phyloP scores from a whole-genome alignment of 2,888 invertebrate genomes.

The Hypercompe scribonia region DNA sequence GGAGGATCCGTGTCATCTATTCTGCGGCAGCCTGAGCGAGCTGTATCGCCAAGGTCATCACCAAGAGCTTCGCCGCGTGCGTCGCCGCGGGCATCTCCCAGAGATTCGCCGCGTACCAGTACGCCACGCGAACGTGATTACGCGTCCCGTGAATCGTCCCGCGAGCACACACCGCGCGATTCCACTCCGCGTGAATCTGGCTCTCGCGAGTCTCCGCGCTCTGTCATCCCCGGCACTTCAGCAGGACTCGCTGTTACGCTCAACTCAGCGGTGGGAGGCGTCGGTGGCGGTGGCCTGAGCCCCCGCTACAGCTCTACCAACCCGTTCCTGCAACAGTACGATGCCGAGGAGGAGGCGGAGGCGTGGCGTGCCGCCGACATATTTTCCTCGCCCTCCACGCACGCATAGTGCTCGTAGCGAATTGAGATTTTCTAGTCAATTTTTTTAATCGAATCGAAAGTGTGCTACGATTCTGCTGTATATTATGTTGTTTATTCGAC shows the following conservation, averaged over 20 bases:
- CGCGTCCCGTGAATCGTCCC: conserved; percentile 73
- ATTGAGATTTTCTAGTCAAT: conserved; percentile 86
- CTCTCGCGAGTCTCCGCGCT: conserved; percentile 60
- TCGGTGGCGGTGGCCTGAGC: conserved; percentile 56
- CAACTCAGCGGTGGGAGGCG: conserved; percentile 69
- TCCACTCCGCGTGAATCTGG: conserved; percentile 56
- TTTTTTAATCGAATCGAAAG: conserved; percentile 82
- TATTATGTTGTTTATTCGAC: conserved; percentile 80
- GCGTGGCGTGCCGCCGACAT: conserved; percentile 82
- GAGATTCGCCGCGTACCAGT: conserved; percentile 75
- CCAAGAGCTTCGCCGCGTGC: conserved; percentile 75
- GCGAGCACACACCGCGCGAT: conserved; percentile 67
- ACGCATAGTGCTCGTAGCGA: conserved; percentile 83
- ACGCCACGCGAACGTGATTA: conserved; percentile 68
- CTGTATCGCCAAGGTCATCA: conserved; percentile 74
- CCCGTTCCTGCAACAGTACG: conserved; percentile 87
- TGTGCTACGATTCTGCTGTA: conserved; percentile 84
- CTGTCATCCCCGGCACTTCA: conserved; percentile 86
- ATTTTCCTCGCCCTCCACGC: conserved; percentile 81
- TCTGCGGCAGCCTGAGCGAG: conserved; percentile 78
- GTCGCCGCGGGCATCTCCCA: conserved; percentile 69
- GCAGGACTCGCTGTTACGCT: conserved; percentile 88
- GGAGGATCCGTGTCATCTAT: conserved; percentile 83
- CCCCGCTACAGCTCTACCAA: conserved; percentile 86
- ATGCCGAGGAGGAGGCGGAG: conserved; percentile 82